Evolutionary conservation across 2,113 vertebrate genomes (phyloP).

Genomic region (Amia ocellicauda): DNA sequence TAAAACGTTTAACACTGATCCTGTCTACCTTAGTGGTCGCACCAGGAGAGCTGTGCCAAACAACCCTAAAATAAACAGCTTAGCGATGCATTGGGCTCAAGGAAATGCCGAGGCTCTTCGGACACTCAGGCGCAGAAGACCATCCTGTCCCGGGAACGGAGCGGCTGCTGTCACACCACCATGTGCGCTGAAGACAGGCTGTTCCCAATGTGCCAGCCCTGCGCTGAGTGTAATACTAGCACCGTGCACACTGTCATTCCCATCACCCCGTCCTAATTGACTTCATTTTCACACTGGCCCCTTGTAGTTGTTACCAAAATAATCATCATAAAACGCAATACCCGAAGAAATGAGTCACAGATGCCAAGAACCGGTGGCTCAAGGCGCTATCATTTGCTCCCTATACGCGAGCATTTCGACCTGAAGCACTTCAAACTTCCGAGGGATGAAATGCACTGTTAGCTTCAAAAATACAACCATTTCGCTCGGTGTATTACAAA

Average conservation of each 20-base stretch:
- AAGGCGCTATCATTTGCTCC: no score
- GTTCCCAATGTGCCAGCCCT: background rate
- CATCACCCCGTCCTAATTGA: background rate
- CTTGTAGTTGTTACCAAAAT: background rate
- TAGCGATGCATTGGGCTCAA: constrained; percentile 36
- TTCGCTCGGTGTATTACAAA: no score
- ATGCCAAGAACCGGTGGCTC: no score
- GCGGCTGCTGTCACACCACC: constrained; percentile 33
- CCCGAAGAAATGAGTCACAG: no score
- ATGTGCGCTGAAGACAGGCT: background rate
- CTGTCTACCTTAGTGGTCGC: constrained; percentile 15
- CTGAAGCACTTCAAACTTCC: no score
- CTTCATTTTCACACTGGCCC: background rate
- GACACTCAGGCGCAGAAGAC: constrained; percentile 18
- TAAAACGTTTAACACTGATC: constrained; percentile 40
- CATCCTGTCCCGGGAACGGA: constrained; percentile 9
- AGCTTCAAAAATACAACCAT: no score
- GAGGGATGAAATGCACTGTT: no score
- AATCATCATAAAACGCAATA: no score
- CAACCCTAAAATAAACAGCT: constrained; percentile 38
- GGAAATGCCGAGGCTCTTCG: constrained; percentile 26
- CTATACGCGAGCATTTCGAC: no score
- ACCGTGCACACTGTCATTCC: background rate
- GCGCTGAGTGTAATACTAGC: constrained; percentile 3
- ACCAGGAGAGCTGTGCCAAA: constrained; percentile 17